Conservation (phyloP, 1,140 invertebrate species). For the Leptonema lineaticorne region DNA sequence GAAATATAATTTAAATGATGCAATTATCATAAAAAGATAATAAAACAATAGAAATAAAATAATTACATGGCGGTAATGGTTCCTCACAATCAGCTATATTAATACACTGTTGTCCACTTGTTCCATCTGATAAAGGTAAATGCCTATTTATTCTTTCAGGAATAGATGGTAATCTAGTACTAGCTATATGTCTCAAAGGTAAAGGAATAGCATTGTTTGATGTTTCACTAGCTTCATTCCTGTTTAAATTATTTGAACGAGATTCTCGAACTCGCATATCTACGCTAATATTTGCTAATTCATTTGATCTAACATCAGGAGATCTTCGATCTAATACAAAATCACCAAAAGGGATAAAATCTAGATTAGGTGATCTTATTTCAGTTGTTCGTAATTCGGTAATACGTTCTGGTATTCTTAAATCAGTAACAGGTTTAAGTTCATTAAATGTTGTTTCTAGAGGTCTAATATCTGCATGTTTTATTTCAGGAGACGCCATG, state of each 20-base stretch:
- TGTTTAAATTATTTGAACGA: slow-evolving; percentile 39
- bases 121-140: slow-evolving; percentile 33
- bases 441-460: slow-evolving; percentile 44
- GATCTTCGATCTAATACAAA: slow-evolving; percentile 42
- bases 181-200: slow-evolving; percentile 70
- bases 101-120: slow-evolving; percentile 43
- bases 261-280: slow-evolving; percentile 39
- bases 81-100: slow-evolving; percentile 69
- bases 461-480: slow-evolving; percentile 46
- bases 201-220: slow-evolving; percentile 53
- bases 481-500: slow-evolving; percentile 44
- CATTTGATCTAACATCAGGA: slow-evolving; percentile 42
- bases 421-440: slow-evolving; percentile 46
- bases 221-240: slow-evolving; percentile 43
- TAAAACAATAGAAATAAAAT: not conserved
- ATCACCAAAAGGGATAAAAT: slow-evolving; percentile 46
- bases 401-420: slow-evolving; percentile 54
- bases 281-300: slow-evolving; percentile 34
- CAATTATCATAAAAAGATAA: not conserved
- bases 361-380: slow-evolving; percentile 55
- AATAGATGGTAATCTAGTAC: slow-evolving; percentile 73
- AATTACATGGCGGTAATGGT: slow-evolving; percentile 68
- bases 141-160: slow-evolving; percentile 39
- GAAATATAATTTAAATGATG: slow-evolving; percentile 44
- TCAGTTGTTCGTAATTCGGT: slow-evolving; percentile 54